phyloP scores from a whole-genome alignment of 2,797 vertebrate species.

The Alectoris magna region DNA sequence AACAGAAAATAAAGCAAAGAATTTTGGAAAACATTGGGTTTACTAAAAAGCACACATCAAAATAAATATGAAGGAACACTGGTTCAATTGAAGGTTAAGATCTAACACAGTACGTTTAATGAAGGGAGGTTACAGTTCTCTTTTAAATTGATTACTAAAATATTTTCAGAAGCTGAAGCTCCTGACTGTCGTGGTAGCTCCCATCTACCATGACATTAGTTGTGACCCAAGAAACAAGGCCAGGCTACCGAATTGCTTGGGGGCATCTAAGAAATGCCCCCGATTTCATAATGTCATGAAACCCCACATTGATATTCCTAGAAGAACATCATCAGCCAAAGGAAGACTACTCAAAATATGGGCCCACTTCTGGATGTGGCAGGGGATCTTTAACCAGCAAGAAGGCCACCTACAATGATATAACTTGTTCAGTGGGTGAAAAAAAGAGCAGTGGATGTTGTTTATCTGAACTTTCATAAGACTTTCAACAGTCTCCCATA shows the following conservation, averaged over 20 bases:
- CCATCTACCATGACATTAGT: not conserved
- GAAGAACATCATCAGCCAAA: not conserved
- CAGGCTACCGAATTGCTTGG: not conserved
- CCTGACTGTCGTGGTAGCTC: not conserved
- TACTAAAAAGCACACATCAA: not conserved
- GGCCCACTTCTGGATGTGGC: not conserved
- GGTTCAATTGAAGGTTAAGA: not conserved
- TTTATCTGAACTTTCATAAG: not conserved
- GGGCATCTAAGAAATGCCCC: not conserved
- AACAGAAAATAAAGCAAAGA: not conserved
- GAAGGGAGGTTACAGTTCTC: not conserved
- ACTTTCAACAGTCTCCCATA: not conserved
- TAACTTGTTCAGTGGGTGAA: not conserved
- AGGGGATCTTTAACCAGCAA: not conserved
- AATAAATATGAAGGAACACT: not conserved
- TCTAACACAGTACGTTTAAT: not conserved
- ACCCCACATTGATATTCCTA: not conserved
- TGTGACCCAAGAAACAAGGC: not conserved
- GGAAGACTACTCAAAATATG: not conserved
- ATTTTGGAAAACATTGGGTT: not conserved
- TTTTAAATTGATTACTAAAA: not conserved
- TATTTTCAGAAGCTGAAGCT: not conserved
- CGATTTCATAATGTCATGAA: not conserved
- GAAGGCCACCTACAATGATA: not conserved
- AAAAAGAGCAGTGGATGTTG: not conserved